phyloP scores from a whole-genome alignment of 2,888 invertebrate species.

The Chloroclystis v-ata region DNA sequence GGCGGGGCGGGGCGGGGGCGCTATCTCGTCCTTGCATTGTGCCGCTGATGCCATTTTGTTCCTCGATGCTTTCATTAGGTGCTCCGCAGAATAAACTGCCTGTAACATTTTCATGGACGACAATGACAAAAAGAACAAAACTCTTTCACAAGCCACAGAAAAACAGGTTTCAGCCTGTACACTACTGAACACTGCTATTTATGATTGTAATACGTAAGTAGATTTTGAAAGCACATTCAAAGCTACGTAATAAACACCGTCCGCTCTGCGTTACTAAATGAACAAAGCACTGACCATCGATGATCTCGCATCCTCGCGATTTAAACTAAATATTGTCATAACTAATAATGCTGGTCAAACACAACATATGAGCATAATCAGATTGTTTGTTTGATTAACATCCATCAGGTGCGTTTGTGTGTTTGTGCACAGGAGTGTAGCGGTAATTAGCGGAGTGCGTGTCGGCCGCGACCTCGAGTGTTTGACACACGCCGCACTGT shows the following conservation, averaged over 20 bases:
- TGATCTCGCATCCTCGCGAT: no score
- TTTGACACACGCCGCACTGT: not conserved
- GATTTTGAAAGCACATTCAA: no score
- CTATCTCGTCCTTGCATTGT: constrained; percentile 19
- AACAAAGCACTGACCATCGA: no score
- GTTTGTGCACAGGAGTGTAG: constrained; percentile 8
- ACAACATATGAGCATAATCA: constrained; percentile 14
- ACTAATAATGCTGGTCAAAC: constrained; percentile 12
- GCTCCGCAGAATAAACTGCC: constrained; percentile 4
- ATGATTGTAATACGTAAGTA: no score
- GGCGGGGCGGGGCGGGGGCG: constrained; percentile 40
- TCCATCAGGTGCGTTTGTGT: constrained; percentile 9
- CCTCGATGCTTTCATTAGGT: constrained; percentile 12
- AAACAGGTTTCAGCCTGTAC: not conserved
- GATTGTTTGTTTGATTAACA: constrained; percentile 18
- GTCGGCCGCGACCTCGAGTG: not conserved
- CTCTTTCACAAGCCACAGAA: not conserved
- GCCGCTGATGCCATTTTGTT: constrained; percentile 14
- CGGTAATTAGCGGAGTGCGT: constrained; percentile 15
- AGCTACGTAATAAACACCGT: no score
- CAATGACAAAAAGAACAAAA: not conserved
- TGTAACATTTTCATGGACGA: constrained; percentile 1
- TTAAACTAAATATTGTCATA: not conserved
- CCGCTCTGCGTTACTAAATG: no score
- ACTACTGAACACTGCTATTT: no score